Base-by-base conservation (phyloP, 2,888 invertebrate genomes). In the Lingula anatina region DNA sequence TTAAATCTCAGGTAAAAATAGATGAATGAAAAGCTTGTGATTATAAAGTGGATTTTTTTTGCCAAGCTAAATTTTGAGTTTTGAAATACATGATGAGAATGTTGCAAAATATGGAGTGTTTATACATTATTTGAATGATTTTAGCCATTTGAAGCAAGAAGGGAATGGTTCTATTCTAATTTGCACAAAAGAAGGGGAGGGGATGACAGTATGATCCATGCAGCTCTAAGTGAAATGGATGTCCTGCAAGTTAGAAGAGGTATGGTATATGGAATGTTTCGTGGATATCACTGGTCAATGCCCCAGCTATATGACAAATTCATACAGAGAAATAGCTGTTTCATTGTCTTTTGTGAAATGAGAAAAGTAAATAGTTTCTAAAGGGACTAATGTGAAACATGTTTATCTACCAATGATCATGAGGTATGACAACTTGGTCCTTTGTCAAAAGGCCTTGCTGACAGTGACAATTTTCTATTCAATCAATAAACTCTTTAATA, bases 141-240 rank as follows among this genome's bases (percentile, higher is more conserved):
- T 25, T 56, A 73, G 67, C 65, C 69, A 28, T 71, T 73, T 63
- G 61, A 62, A 38, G 61, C 59, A 7, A 50, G 73, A 5, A 60
- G 63, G 38, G 53, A 61, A 41, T 73, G 73, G 73, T 73, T 73
- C 53, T 71, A 71, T 55, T 68, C 70, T 27, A 68, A 71, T 44
- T 46, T 55, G 23, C 55, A 56, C 24, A 50, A 31, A 31, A 31
- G 15, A 12, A 9, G 53, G 27, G 50, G 60, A 23, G 49, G 53
- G 12, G 43, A 57, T n/a, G 52, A 53, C 24, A 59, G 59, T 28
- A 41, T 61, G 43, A 43, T 60, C n/a, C 59, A 61, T 41, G 50
- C 56, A 2, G 56, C 62, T 20, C 57, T 60, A 1, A 54, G 49
- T 44, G 65, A 66, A 15, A 51, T 56, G 9, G 63, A 67, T 44